Conservation (phyloP, 2,888 invertebrate species). For the Callinectes sapidus region DNA sequence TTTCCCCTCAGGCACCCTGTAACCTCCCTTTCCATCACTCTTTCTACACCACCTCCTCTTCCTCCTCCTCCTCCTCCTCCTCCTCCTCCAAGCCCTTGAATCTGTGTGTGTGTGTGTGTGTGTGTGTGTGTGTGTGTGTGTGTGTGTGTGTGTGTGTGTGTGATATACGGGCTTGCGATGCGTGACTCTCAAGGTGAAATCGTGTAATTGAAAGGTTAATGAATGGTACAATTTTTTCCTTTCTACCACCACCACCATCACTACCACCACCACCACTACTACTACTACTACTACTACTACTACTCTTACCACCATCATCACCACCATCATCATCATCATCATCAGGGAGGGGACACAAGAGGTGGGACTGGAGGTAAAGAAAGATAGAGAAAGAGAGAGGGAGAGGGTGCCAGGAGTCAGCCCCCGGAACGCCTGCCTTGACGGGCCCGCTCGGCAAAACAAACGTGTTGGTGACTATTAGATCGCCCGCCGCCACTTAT, state of each 20-base stretch:
- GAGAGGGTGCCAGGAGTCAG: neutral
- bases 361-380: too few relatives aligned
- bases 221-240: neutral
- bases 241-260: neutral
- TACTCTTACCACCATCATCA: neutral
- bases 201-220: neutral
- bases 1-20: neutral
- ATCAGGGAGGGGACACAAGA: too few relatives aligned
- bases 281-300: slow-evolving; percentile 4
- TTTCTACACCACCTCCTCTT: neutral
- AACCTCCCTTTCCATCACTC: neutral
- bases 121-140: slow-evolving; percentile 18
- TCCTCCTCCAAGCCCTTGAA: neutral
- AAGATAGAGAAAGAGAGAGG: neutral
- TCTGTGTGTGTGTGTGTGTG: slow-evolving; percentile 23
- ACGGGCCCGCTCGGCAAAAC: slow-evolving; percentile 6
- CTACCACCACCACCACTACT: neutral
- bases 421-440: slow-evolving; percentile 29
- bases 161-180: neutral
- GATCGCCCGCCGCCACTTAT: neutral
- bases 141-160: slow-evolving; percentile 21
- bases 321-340: neutral
- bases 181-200: slow-evolving; percentile 21
- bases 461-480: neutral
- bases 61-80: neutral